These are phyloP conservation scores for Cynaeus angustus DNA, from an alignment of 2,888 invertebrate genomes.

Conservation along the genomic window DNA sequence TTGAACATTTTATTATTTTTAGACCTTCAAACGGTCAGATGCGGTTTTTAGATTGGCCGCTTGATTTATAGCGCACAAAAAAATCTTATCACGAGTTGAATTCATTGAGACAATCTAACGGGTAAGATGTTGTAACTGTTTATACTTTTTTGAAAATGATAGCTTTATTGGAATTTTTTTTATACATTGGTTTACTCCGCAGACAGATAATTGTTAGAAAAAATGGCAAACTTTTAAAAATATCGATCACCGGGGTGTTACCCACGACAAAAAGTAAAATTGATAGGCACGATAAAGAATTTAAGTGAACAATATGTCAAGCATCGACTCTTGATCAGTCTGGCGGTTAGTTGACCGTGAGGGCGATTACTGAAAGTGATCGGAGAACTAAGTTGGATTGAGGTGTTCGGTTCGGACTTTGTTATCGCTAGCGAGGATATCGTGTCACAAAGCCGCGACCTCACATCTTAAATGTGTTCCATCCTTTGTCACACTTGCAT, in stretches of 20 bases:
- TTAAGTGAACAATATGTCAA: conserved; percentile 59
- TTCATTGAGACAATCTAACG: too few relatives aligned
- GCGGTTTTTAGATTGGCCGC: conserved; percentile 2
- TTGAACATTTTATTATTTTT: conserved; percentile 45
- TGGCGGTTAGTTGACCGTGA: conserved; percentile 38
- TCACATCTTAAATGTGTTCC: conserved; percentile 48
- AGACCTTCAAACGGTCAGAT: conserved; percentile 1
- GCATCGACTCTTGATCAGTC: conserved; percentile 56
- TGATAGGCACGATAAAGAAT: conserved; percentile 56
- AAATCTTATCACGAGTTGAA: too few relatives aligned
- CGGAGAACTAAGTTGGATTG: conserved; percentile 49
- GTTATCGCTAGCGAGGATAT: conserved; percentile 50
- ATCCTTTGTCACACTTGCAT: conserved; percentile 49
- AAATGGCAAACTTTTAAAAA: conserved; percentile 1
- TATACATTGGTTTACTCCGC: too few relatives aligned
- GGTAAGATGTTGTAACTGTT: too few relatives aligned
- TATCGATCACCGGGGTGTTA: neutral
- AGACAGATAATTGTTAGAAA: neutral
- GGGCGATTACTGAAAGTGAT: conserved; percentile 54
- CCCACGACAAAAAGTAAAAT: conserved; percentile 42
- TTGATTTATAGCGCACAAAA: neutral
- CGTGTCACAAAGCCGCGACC: conserved; percentile 52
- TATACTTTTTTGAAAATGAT: too few relatives aligned
- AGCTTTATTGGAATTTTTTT: too few relatives aligned
- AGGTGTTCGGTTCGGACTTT: conserved; percentile 51